Base-by-base conservation (phyloP, 2,888 invertebrate species). In the Lasioglossum morio region DNA sequence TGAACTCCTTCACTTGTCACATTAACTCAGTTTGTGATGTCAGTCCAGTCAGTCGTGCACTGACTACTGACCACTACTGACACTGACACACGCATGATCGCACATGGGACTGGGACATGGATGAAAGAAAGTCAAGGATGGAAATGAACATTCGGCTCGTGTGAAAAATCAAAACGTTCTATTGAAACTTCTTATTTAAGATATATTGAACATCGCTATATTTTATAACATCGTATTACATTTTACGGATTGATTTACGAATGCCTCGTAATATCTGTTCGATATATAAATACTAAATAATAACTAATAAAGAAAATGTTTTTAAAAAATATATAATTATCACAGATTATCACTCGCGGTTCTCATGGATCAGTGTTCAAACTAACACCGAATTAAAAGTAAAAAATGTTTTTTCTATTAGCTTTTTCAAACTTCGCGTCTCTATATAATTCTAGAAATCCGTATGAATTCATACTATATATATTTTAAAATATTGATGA, bases 401-500 rank as follows among this genome's bases (percentile, higher is more conserved):
- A 2, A 37, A 40, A 40, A 69, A 27, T 23, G n/a, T 40, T 37
- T 70, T 12, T 12, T 53, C 43, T 30, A 66, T 30, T 27, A 7
- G n/a, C 19, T 77, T 40, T 63, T 60, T 14, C 2, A 30, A 5
- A 4, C 14, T 63, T 30, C 30, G 14, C 43, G 16, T 30, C 1
- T 48, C 70, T 12, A 37, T 48, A 40, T 53, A 48, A 48, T 2
- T 78, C 19, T 16, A 34, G 0, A n/a, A 73, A 73, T 75, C 57
- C 14, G 27, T 60, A 27, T 74, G 66, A 79, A n/a, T n/a, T n/a
- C n/a, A n/a, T n/a, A n/a, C n/a, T n/a, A n/a, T n/a, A n/a, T n/a
- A n/a, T n/a, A n/a, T n/a, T n/a, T n/a, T n/a, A n/a, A 85, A 86
- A 85, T 85, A 72, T 80, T 34, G 72, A 70, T 82, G 77, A 82